These are phyloP conservation scores for Ptychodera flava DNA, from an alignment of 35 echinoderm and acorn worm genomes.

Conservation along the genomic window DNA sequence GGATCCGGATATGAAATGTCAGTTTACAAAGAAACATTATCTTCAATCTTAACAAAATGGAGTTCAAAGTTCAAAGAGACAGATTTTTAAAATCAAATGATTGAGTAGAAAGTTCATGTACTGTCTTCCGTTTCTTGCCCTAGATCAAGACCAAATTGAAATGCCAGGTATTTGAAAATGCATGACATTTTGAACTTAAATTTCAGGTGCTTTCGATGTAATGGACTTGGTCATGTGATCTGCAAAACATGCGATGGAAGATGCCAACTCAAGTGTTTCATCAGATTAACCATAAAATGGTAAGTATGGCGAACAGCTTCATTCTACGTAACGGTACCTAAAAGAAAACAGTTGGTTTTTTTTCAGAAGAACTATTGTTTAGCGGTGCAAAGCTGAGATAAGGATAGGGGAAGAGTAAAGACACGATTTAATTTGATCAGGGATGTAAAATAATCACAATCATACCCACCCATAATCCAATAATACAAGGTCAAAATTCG, in stretches of 20 bases:
- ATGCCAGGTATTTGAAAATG: background rate
- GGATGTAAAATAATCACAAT: no score
- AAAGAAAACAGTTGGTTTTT: no score
- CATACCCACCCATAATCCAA: no score
- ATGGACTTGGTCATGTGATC: constrained; percentile 79
- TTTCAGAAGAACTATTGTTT: background rate
- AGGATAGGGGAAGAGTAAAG: no score
- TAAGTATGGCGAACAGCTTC: constrained; percentile 18
- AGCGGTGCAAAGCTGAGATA: background rate
- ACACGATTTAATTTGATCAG: no score
- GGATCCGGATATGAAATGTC: constrained; percentile 56
- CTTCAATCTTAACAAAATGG: background rate
- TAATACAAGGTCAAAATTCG: no score
- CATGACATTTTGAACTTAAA: background rate
- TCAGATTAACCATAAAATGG: constrained; percentile 69
- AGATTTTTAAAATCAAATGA: background rate
- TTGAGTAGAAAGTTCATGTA: background rate
- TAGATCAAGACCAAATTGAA: background rate
- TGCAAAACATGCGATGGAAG: constrained; percentile 62
- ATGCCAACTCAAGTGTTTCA: constrained; percentile 66
- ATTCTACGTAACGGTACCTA: no score
- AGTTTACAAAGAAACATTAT: background rate
- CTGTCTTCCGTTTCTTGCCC: background rate
- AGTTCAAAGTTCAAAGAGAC: background rate
- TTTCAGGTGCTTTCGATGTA: constrained; percentile 53